Percentiles rank a stretch among this genome's conserved stretches.
phyloP scores from a whole-genome alignment of 2,888 invertebrate species.

The Xanthia togata region DNA sequence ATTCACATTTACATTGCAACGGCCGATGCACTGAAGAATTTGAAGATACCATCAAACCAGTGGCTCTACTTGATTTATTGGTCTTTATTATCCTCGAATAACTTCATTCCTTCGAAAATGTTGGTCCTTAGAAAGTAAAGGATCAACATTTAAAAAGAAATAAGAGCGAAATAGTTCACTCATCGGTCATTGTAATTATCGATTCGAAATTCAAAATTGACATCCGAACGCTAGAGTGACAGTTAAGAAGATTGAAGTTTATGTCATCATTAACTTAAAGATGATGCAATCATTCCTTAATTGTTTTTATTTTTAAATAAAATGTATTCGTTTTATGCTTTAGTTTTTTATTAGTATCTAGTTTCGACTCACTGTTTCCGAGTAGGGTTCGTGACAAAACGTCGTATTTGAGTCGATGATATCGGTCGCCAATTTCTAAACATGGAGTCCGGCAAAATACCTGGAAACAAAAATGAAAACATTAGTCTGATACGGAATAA shows the following conservation, averaged over 20 bases:
- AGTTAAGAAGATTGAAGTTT: conserved; percentile 13
- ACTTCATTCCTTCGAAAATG: conserved; percentile 25
- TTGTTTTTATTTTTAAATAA: conserved; percentile 20
- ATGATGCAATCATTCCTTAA: conserved; percentile 7
- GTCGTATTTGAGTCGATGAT: conserved; percentile 68
- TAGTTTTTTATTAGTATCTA: conserved; percentile 68
- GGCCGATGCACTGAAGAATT: conserved; percentile 40
- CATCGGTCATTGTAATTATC: neutral
- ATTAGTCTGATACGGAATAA: conserved; percentile 44
- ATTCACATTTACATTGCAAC: conserved; percentile 36
- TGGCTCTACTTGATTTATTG: conserved; percentile 48
- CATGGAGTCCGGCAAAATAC: conserved; percentile 75
- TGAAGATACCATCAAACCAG: conserved; percentile 56
- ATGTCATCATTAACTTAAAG: conserved; percentile 23
- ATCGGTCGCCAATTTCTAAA: conserved; percentile 73
- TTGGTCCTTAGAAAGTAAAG: conserved; percentile 12
- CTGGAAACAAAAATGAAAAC: conserved; percentile 78
- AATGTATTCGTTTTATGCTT: conserved; percentile 25
- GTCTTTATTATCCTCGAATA: conserved; percentile 21
- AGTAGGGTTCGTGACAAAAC: conserved; percentile 77
- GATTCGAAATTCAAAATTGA: conserved; percentile 36
- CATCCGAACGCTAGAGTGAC: neutral
- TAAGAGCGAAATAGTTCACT: neutral
- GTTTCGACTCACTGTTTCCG: conserved; percentile 74
- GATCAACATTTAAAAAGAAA: neutral